Conservation (phyloP, 1,140 invertebrate species). For the Drosophila takahashii region DNA sequence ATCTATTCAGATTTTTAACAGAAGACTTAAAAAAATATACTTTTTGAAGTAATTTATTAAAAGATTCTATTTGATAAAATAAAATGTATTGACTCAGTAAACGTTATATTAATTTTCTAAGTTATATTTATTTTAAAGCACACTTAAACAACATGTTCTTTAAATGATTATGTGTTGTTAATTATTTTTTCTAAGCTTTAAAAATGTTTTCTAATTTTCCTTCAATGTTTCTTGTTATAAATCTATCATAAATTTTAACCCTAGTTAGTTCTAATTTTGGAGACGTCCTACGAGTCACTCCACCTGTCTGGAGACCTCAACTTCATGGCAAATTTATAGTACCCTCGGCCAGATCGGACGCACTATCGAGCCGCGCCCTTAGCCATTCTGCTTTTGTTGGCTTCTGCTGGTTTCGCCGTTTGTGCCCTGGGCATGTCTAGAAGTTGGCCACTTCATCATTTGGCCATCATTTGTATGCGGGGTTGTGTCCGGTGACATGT, state of each 20-base stretch:
- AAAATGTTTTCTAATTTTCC: not conserved
- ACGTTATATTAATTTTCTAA: too few species aligned
- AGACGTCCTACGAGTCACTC: not conserved
- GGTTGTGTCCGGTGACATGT: conserved; percentile 78
- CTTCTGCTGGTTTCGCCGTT: conserved; percentile 31
- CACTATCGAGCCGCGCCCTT: conserved; percentile 55
- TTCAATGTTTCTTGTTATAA: not conserved
- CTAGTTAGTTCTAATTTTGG: not conserved
- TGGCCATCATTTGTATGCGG: conserved; percentile 74
- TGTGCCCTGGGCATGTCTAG: conserved; percentile 73
- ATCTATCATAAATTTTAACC: not conserved
- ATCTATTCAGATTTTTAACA: too few species aligned
- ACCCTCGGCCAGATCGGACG: conserved; percentile 1
- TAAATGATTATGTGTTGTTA: too few species aligned
- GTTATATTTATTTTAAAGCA: too few species aligned
- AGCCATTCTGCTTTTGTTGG: conserved; percentile 32
- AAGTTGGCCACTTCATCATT: conserved; percentile 61
- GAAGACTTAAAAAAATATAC: too few species aligned
- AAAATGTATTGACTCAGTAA: too few species aligned
- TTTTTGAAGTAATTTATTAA: too few species aligned
- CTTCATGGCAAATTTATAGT: conserved; percentile 26
- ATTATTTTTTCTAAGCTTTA: too few species aligned
- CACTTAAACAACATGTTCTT: too few species aligned
- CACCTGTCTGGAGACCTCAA: not conserved
- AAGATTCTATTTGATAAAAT: too few species aligned